phyloP scores from a whole-genome alignment of 1,140 invertebrate species.

The Drosophila repletoides region DNA sequence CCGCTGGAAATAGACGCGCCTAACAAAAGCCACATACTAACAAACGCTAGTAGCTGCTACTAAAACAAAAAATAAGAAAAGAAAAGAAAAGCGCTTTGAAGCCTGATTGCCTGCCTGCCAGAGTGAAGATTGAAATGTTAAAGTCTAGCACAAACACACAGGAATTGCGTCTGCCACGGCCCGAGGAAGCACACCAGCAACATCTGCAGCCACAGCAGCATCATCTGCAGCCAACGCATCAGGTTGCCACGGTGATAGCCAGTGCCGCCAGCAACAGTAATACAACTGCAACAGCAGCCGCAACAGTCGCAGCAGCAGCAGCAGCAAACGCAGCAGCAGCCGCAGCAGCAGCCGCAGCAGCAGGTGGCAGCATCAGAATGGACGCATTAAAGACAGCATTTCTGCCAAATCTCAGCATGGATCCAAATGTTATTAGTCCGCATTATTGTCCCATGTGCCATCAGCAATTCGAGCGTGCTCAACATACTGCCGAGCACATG shows the following conservation, averaged over 20 bases:
- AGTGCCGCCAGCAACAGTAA: slow-evolving; percentile 40
- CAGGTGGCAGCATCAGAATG: slow-evolving; percentile 34
- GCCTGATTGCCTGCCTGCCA: slow-evolving; percentile 25
- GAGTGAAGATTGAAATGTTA: slow-evolving; percentile 68
- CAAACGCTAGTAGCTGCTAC: slow-evolving; percentile 2
- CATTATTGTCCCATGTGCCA: slow-evolving; percentile 78
- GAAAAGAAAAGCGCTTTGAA: slow-evolving; percentile 1
- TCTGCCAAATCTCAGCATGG: slow-evolving; percentile 80
- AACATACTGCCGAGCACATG: slow-evolving; percentile 74
- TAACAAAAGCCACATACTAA: slow-evolving; percentile 8
- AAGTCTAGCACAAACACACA: slow-evolving; percentile 78
- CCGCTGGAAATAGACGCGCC: slow-evolving; percentile 2
- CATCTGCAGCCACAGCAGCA: slow-evolving; percentile 37
- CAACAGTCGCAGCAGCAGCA: slow-evolving; percentile 25
- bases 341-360: neutral
- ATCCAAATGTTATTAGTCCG: slow-evolving; percentile 61
- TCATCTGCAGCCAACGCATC: slow-evolving; percentile 53
- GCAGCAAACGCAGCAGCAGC: slow-evolving; percentile 27
- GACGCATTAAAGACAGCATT: slow-evolving; percentile 79
- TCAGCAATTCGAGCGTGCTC: slow-evolving; percentile 70
- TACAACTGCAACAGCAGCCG: slow-evolving; percentile 23
- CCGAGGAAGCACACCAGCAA: slow-evolving; percentile 61
- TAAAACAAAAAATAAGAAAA: neutral
- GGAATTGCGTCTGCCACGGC: slow-evolving; percentile 80
- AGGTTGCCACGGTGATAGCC: slow-evolving; percentile 65